Evolutionary conservation across 1,140 invertebrate species (phyloP).

Genomic region (Scaptomyza hsui): DNA sequence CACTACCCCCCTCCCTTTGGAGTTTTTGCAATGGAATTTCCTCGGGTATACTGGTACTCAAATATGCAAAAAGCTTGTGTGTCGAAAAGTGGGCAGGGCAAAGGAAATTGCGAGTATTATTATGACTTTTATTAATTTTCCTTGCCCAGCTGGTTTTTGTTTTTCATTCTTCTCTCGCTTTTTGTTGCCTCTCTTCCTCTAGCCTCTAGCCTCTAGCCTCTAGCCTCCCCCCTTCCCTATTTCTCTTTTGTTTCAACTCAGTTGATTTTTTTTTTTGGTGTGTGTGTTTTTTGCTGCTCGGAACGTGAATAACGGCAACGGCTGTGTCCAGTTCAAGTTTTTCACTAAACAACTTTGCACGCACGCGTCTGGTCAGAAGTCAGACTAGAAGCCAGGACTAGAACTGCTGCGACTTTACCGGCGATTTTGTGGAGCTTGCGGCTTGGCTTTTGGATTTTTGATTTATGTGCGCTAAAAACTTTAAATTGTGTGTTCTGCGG

Average conservation of each 20-base stretch:
- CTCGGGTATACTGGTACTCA: constrained; percentile 24
- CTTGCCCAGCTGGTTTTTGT: constrained; percentile 38
- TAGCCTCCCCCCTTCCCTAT: constrained; percentile 2
- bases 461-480: constrained; percentile 75
- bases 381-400: background rate
- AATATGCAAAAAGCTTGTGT: constrained; percentile 62
- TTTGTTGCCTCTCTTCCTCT: background rate
- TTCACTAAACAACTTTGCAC: constrained; percentile 80
- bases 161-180: background rate
- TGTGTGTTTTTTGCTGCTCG: background rate
- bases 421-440: constrained; percentile 30
- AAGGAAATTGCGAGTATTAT: constrained; percentile 82
- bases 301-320: constrained; percentile 26
- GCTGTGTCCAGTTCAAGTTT: constrained; percentile 76
- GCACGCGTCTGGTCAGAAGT: constrained; percentile 46
- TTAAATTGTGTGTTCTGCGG: constrained; percentile 62
- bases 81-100: constrained; percentile 48
- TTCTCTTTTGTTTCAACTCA: constrained; percentile 62
- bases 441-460: constrained; percentile 57
- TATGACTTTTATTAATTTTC: constrained; percentile 83
- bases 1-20: background rate
- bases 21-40: constrained; percentile 17
- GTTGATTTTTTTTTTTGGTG: constrained; percentile 21
- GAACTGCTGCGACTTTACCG: background rate
- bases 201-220: background rate